These are phyloP conservation scores for Panagrolaimus sp. DNA, from an alignment of 1,140 invertebrate species.

Conservation along the genomic window DNA sequence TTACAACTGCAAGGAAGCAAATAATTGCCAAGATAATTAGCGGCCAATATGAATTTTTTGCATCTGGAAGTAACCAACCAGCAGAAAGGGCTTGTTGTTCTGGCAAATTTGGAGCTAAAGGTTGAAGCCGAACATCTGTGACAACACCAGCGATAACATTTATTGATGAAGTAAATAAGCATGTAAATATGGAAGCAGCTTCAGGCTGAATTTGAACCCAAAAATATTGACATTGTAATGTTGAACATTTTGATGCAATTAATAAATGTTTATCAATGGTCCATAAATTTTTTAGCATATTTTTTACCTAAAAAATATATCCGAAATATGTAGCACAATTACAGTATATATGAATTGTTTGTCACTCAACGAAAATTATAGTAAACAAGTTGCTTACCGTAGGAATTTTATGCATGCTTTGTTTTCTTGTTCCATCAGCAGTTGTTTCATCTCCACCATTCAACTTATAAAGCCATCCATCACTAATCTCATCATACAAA, in stretches of 20 bases:
- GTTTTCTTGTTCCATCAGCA: neutral
- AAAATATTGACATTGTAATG: neutral
- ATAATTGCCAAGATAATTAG: neutral
- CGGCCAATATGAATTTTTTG: slow-evolving; percentile 1
- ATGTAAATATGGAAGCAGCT: neutral
- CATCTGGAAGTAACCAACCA: neutral
- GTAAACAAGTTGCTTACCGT: neutral
- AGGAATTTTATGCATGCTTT: neutral
- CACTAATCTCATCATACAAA: neutral
- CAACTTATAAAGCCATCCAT: slow-evolving; percentile 4
- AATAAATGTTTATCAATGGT: neutral
- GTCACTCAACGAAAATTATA: too few species aligned
- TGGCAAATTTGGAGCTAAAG: neutral
- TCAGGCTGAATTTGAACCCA: neutral
- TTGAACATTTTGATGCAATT: neutral
- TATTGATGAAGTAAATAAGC: neutral
- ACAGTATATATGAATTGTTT: neutral
- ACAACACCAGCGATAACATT: neutral
- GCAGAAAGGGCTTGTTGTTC: neutral
- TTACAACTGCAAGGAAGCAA: neutral
- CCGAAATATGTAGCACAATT: too few species aligned
- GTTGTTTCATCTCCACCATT: neutral
- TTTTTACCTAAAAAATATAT: neutral
- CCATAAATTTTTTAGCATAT: neutral
- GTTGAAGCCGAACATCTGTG: neutral